These are phyloP conservation scores for Drosophila virilis DNA, from an alignment of 1,140 invertebrate species.

Conservation along the genomic window DNA sequence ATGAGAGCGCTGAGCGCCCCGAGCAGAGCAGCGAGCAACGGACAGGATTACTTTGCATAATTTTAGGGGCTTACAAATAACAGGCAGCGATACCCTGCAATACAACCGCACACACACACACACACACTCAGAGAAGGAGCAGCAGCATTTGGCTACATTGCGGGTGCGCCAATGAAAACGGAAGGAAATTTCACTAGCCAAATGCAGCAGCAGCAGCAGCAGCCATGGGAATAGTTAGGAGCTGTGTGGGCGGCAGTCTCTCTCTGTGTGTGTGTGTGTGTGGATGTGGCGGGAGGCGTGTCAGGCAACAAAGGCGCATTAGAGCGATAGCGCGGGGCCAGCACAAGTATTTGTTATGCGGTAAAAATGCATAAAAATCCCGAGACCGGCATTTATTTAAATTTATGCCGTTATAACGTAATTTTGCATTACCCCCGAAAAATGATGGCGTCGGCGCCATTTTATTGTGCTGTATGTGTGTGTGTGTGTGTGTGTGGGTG, in stretches of 20 bases:
- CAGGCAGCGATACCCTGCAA: constrained; percentile 48
- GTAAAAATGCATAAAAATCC: constrained; percentile 84
- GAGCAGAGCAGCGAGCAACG: constrained; percentile 42
- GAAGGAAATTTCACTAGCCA: constrained; percentile 83
- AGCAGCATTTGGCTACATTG: constrained; percentile 33
- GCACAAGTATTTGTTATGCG: constrained; percentile 84
- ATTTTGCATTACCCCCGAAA: constrained; percentile 82
- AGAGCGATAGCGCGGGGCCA: constrained; percentile 65
- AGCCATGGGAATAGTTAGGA: constrained; percentile 21
- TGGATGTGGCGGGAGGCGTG: constrained; percentile 45
- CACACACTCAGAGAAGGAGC: background rate
- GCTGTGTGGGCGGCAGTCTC: background rate
- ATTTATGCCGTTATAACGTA: constrained; percentile 84
- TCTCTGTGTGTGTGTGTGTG: constrained; percentile 11
- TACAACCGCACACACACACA: constrained; percentile 28
- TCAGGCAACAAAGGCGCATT: constrained; percentile 64
- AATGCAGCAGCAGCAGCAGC: constrained; percentile 68
- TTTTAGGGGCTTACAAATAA: constrained; percentile 80
- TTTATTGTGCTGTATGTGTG: constrained; percentile 64
- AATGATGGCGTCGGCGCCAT: constrained; percentile 63
- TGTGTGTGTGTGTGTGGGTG: constrained; percentile 31
- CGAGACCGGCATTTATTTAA: constrained; percentile 84
- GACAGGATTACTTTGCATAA: constrained; percentile 81
- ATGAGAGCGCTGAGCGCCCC: constrained; percentile 24
- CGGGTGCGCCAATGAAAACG: constrained; percentile 68